Evolutionary conservation across 2,888 invertebrate species (phyloP), one percentile per base, ranked within the genome.

Genomic region (Netelia inedita): DNA sequence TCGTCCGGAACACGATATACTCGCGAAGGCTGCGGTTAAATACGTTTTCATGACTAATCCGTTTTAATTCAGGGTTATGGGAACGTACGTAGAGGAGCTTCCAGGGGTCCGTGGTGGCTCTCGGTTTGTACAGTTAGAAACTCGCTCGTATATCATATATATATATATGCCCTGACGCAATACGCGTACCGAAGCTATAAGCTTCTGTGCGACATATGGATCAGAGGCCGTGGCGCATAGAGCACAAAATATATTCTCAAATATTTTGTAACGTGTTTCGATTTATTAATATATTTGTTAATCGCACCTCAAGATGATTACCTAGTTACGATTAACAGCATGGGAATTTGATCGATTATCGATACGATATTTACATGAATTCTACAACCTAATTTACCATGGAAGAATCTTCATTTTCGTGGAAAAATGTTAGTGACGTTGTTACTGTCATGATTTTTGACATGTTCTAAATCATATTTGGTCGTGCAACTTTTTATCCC

Each of bases 1-100:
- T 72, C 53, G 68, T 76, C 71, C 73, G 82, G 59, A 87, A 87
- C 75, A 19, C 61, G 83, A 87, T 82, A 79, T 76, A 74, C 72
- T 75, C 19, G 83, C 63, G 83, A 83, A 87, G 86, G 86, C 81
- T 85, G 72, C 72, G 79, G 79, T 80, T 85, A 82, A 86, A 85
- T 86, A 74, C 73, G 76, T 83, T 85, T 86, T 82, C 87, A 86
- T 85, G 87, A 85, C 85, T 88, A 87, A 88, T 87, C 80, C 82
- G 53, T 85, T 87, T 86, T 91, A 91, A 91, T 91, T 91, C 91
- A 91, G 88, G 91, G 91, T 90, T 89, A 90, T 91, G 91, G 82
- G 91, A 88, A 85, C 79, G 79, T 85, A 83, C 87, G 81, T 85
- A 83, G 68, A 76, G 74, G 74, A 87, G 63, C 79, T 61, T 75